These are phyloP conservation scores for Vanessa tameamea DNA, from an alignment of 1,140 invertebrate genomes.

Conservation along the genomic window DNA sequence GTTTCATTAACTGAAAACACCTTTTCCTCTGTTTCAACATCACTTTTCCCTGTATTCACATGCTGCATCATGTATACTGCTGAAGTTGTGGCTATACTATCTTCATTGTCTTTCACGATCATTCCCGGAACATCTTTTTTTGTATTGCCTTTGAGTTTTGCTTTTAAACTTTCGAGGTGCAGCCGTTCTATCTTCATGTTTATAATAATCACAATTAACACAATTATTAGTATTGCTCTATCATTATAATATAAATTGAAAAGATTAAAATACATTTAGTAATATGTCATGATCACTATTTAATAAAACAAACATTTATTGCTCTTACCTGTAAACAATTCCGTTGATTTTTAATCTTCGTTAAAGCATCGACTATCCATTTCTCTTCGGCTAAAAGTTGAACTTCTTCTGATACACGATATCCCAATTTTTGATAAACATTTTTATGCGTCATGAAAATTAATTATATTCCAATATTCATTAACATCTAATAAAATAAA, in stretches of 20 bases:
- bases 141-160: slow-evolving; percentile 31
- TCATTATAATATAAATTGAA: neutral
- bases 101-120: neutral
- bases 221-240: neutral
- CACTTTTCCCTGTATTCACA: slow-evolving; percentile 8
- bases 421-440: slow-evolving; percentile 38
- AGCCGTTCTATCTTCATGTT: slow-evolving; percentile 62
- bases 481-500: no score
- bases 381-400: slow-evolving; percentile 62
- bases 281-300: no score
- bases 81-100: slow-evolving; percentile 25
- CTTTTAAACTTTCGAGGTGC: slow-evolving; percentile 59
- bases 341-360: slow-evolving; percentile 56
- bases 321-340: slow-evolving; percentile 61
- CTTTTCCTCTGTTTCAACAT: slow-evolving; percentile 4
- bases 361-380: slow-evolving; percentile 59
- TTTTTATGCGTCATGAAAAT: slow-evolving; percentile 34
- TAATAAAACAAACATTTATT: neutral
- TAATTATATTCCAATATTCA: neutral
- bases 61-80: slow-evolving; percentile 49
- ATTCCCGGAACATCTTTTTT: slow-evolving; percentile 19
- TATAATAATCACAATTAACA: slow-evolving; percentile 5
- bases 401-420: slow-evolving; percentile 52
- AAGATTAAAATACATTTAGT: neutral
- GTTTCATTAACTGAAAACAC: slow-evolving; percentile 36